Conservation (phyloP, 30 jellyfish, hydroid and myxozoan species). For the Turritopsis dohrnii region DNA sequence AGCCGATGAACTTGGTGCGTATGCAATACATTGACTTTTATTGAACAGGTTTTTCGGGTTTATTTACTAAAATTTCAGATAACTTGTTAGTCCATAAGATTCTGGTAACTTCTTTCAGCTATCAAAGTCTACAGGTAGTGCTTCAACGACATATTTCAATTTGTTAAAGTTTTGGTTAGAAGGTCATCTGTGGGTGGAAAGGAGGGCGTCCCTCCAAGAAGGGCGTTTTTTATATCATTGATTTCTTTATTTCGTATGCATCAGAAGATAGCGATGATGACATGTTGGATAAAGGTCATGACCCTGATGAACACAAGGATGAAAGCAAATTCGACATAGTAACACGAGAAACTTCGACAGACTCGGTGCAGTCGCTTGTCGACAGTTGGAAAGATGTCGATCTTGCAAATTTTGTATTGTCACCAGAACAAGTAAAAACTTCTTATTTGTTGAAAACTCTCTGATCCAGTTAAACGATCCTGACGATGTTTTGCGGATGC, state of each 20-base stretch:
- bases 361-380: not conserved
- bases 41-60: not conserved
- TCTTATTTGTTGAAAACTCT: not conserved
- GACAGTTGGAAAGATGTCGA: slow-evolving; percentile 9
- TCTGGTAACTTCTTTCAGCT: too few relatives aligned
- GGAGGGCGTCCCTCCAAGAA: too few relatives aligned
- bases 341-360: not conserved
- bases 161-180: too few relatives aligned
- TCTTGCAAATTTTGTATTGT: not conserved
- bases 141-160: too few relatives aligned
- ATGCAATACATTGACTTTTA: not conserved
- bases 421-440: slow-evolving; percentile 16
- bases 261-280: not conserved
- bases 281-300: not conserved
- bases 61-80: too few relatives aligned
- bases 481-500: too few relatives aligned
- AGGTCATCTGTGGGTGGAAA: too few relatives aligned
- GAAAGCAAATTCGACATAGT: not conserved
- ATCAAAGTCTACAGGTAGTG: too few relatives aligned
- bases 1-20: not conserved
- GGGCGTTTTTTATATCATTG: too few relatives aligned
- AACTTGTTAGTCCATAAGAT: too few relatives aligned
- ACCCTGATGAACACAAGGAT: not conserved
- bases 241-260: not conserved
- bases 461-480: too few relatives aligned